A percentile compares a stretch with the other conserved stretches of the same genome.
Evolutionary conservation across 1,140 invertebrate genomes (phyloP).

Genomic region (Tachypleus tridentatus): DNA sequence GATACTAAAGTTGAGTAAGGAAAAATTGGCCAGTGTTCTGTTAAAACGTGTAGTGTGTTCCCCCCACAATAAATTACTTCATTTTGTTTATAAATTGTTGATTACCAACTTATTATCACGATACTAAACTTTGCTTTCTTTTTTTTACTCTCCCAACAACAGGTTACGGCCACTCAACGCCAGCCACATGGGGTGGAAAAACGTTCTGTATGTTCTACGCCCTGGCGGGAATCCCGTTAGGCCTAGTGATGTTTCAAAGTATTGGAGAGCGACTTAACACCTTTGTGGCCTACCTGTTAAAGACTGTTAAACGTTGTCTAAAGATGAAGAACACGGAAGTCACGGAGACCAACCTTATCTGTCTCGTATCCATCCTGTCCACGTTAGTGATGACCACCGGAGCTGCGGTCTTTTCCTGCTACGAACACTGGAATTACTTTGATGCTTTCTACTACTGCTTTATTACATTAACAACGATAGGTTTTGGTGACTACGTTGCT

Average conservation of each 20-base stretch:
- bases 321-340: constrained; percentile 36
- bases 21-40: no score
- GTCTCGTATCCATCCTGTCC: constrained; percentile 83
- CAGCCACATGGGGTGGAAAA: constrained; percentile 65
- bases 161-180: constrained; percentile 90
- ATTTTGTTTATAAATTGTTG: no score
- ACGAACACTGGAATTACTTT: constrained; percentile 95
- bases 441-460: constrained; percentile 99
- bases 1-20: no score
- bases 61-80: no score
- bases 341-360: constrained; percentile 86
- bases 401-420: constrained; percentile 84
- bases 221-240: constrained; percentile 84
- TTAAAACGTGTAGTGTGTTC: no score
- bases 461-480: constrained; percentile 93
- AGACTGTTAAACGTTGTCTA: constrained; percentile 67
- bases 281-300: constrained; percentile 83
- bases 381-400: constrained; percentile 91
- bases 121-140: constrained; percentile 3
- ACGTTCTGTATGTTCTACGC: constrained; percentile 87
- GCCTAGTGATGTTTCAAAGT: constrained; percentile 96
- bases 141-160: constrained; percentile 1
- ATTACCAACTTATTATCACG: background rate
- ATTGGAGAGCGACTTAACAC: constrained; percentile 95
- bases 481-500: constrained; percentile 50